Evolutionary conservation across 1,140 invertebrate species (phyloP).

Genomic region (Neodiprion lecontei): DNA sequence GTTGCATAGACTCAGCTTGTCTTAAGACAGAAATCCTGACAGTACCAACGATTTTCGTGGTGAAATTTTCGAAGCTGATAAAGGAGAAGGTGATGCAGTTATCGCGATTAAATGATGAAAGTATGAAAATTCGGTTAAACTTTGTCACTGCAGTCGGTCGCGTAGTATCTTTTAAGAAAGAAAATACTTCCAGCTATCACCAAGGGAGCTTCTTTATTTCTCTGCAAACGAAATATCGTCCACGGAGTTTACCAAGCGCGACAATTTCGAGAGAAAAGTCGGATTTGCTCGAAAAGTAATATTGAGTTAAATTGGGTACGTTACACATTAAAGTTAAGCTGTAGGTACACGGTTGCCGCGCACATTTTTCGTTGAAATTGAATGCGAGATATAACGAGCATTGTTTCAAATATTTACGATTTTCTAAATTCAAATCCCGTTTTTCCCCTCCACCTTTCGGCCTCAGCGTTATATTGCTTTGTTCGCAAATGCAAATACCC

Average conservation of each 20-base stretch:
- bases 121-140: too few species aligned
- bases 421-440: background rate
- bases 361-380: background rate
- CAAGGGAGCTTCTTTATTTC: background rate
- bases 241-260: background rate
- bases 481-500: background rate
- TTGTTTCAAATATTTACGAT: constrained; percentile 3
- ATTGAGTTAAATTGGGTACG: background rate
- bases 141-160: background rate
- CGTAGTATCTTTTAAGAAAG: background rate
- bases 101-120: too few species aligned
- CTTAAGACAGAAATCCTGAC: too few species aligned
- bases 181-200: constrained; percentile 1
- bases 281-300: background rate
- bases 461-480: background rate
- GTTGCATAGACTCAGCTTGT: too few species aligned
- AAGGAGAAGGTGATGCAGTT: too few species aligned
- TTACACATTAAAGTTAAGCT: background rate
- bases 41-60: too few species aligned
- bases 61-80: too few species aligned
- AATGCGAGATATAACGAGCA: constrained; percentile 2
- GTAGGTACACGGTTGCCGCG: background rate
- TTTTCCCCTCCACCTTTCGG: background rate
- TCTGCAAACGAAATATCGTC: background rate
- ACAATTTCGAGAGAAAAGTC: constrained; percentile 5